phyloP scores from a whole-genome alignment of 1,140 invertebrate species.

The Drosophila ananassae region DNA sequence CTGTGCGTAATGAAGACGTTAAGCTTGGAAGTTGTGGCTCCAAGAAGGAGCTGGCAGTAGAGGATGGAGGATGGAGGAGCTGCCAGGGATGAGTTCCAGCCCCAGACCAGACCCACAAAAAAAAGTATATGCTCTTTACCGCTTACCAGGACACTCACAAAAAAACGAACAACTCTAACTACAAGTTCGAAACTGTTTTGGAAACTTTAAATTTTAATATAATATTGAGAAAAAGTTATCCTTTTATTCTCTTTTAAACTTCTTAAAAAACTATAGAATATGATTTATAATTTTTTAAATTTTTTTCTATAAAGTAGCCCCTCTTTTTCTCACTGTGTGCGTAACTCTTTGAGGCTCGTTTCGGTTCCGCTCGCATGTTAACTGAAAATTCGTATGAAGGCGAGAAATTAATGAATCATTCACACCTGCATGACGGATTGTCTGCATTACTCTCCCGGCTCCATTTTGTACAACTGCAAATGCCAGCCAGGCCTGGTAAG shows the following conservation, averaged over 20 bases:
- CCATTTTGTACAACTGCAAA: conserved; percentile 44
- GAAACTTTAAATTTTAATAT: no score
- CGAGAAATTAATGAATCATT: conserved; percentile 84
- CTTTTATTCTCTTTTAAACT: no score
- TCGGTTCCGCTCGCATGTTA: conserved; percentile 82
- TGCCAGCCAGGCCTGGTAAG: not conserved
- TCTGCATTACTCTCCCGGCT: conserved; percentile 71
- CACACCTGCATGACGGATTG: conserved; percentile 84
- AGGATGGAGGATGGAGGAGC: conserved; percentile 16
- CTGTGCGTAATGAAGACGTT: conserved; percentile 81
- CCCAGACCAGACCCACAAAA: conserved; percentile 14
- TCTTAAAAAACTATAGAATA: no score
- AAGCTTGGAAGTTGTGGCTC: conserved; percentile 47
- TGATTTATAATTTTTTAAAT: no score
- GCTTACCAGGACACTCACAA: not conserved
- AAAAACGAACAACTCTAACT: no score
- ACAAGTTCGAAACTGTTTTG: no score
- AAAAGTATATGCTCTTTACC: not conserved
- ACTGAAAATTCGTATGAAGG: conserved; percentile 83
- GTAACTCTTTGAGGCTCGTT: conserved; percentile 78
- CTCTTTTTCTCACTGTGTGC: conserved; percentile 43
- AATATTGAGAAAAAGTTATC: no score
- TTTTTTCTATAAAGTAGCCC: no score
- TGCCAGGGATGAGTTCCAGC: conserved; percentile 60
- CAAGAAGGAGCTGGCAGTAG: conserved; percentile 13